These are phyloP conservation scores for Pavo muticus DNA, from an alignment of 2,113 vertebrate species.

Conservation along the genomic window DNA sequence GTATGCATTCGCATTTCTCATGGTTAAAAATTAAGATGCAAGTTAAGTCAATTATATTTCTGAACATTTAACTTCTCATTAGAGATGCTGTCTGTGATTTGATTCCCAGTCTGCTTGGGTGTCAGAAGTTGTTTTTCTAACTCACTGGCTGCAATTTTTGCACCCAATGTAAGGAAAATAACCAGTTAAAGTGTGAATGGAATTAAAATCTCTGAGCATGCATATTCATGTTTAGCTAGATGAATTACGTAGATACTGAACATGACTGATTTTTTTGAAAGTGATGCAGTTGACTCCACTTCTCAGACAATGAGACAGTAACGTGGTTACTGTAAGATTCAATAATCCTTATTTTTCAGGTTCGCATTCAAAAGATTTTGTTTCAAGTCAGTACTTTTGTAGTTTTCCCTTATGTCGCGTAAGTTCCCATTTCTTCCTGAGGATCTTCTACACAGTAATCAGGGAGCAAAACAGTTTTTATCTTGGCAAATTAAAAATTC, in stretches of 20 bases:
- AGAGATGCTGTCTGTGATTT: background rate
- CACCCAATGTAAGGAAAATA: background rate
- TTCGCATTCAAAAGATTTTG: background rate
- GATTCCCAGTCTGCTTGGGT: background rate
- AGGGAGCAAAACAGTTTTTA: background rate
- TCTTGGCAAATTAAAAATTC: background rate
- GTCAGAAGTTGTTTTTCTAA: constrained; percentile 4
- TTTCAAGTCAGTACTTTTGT: background rate
- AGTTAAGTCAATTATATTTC: constrained; percentile 13
- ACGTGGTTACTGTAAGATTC: background rate
- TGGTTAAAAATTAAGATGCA: constrained; percentile 12
- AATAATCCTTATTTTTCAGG: background rate
- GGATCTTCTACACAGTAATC: background rate
- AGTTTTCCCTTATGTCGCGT: background rate
- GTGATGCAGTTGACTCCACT: background rate
- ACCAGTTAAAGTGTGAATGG: background rate
- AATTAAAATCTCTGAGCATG: background rate
- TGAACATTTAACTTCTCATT: background rate
- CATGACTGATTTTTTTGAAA: background rate
- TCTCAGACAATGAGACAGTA: background rate
- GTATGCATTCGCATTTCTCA: background rate
- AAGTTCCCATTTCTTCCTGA: background rate
- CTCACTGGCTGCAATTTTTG: background rate
- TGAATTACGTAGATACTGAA: background rate
- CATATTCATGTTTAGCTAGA: background rate